A percentile compares a stretch with the other conserved stretches of the same genome.
Conservation (phyloP, 2,113 vertebrate genomes). For the Sylvietta virens region DNA sequence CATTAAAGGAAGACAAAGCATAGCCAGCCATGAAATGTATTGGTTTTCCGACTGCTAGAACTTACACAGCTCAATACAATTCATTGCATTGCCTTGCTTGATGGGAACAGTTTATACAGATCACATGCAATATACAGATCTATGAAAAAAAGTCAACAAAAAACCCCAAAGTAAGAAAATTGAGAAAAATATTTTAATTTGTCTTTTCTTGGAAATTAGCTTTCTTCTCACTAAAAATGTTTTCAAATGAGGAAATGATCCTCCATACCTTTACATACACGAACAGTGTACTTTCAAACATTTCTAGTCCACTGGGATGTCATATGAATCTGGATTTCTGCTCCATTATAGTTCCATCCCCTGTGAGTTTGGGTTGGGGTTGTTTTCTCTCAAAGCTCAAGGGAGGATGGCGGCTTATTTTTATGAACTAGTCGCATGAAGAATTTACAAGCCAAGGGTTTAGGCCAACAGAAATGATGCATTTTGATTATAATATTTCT, state of each 20-base stretch:
- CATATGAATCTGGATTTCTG: not conserved
- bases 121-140: not conserved
- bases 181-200: not conserved
- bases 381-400: not conserved
- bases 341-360: not conserved
- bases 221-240: not conserved
- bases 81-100: not conserved
- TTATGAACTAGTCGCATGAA: not conserved
- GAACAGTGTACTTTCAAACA: not conserved
- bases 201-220: not conserved
- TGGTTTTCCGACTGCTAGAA: not conserved
- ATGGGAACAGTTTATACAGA: not conserved
- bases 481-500: not conserved
- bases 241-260: not conserved
- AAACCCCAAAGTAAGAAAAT: not conserved
- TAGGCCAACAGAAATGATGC: not conserved
- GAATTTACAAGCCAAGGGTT: not conserved
- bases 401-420: not conserved
- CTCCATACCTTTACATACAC: not conserved
- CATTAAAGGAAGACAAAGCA: conserved; percentile 38
- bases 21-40: not conserved
- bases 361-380: not conserved
- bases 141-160: not conserved
- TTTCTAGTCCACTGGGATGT: not conserved
- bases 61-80: not conserved